Evolutionary conservation across 2,888 invertebrate genomes (phyloP).

Genomic region (Lagria hirta): DNA sequence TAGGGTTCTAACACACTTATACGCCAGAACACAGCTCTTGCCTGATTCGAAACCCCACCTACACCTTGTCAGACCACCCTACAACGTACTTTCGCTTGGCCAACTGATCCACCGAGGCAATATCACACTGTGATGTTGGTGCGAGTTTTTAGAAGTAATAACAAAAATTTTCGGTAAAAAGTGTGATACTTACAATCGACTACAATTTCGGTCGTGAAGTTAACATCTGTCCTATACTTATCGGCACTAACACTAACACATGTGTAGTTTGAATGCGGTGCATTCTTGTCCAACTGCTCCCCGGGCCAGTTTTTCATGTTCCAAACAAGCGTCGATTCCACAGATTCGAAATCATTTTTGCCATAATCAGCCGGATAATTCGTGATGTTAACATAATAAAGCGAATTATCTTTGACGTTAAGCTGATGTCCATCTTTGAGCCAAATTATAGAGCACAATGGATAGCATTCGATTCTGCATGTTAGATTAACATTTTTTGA

Average conservation of each 20-base stretch:
- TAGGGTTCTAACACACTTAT: no score
- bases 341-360: conserved; percentile 85
- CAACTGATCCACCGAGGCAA: no score
- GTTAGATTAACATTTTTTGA: conserved; percentile 69
- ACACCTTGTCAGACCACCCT: no score
- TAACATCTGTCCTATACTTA: conserved; percentile 73
- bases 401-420: conserved; percentile 58
- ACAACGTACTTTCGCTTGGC: no score
- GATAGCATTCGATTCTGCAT: conserved; percentile 88
- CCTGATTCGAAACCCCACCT: no score
- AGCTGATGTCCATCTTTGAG: conserved; percentile 75
- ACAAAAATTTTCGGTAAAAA: not conserved
- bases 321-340: conserved; percentile 86
- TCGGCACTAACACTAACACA: conserved; percentile 71
- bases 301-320: conserved; percentile 84
- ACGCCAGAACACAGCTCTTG: no score
- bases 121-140: not conserved
- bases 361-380: conserved; percentile 72
- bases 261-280: conserved; percentile 80
- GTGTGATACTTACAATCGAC: conserved; percentile 78
- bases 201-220: conserved; percentile 80
- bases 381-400: conserved; percentile 70
- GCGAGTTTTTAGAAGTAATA: not conserved
- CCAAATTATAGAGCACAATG: conserved; percentile 84
- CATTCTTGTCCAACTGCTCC: conserved; percentile 71